Conservation (phyloP, 2,888 invertebrate genomes). For the Cotesia congregata region DNA sequence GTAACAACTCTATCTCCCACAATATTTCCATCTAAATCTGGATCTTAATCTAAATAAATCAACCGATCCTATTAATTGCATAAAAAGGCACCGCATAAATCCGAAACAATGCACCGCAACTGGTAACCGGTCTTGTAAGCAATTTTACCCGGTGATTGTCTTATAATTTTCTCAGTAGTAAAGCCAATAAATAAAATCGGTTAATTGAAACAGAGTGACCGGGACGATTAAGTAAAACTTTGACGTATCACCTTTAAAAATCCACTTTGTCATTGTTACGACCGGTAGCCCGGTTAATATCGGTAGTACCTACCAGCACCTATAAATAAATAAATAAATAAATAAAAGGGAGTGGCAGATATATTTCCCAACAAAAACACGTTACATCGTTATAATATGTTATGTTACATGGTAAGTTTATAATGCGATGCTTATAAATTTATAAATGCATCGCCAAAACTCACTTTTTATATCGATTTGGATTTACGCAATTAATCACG, state of each 20-base stretch:
- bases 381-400: background rate
- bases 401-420: background rate
- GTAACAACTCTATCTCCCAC: too few species aligned
- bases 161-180: too few species aligned
- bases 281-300: background rate
- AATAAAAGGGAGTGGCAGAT: conserved; percentile 11
- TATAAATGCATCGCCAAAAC: conserved; percentile 29
- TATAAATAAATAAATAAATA: conserved; percentile 3
- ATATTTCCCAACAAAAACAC: background rate
- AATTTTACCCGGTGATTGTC: too few species aligned
- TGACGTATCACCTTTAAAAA: background rate
- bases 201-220: too few species aligned
- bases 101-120: too few species aligned
- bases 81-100: too few species aligned
- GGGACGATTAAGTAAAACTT: background rate
- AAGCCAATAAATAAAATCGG: too few species aligned
- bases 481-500: conserved; percentile 41
- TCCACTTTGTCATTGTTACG: background rate
- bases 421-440: background rate
- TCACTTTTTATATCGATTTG: conserved; percentile 43
- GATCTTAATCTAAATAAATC: too few species aligned
- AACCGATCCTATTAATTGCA: too few species aligned
- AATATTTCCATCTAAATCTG: too few species aligned
- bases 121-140: too few species aligned
- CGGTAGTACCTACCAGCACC: background rate